Evolutionary conservation across 1,140 invertebrate species (phyloP), one percentile per base, ranked within the genome.

Genomic region (Micrasema longulum): DNA sequence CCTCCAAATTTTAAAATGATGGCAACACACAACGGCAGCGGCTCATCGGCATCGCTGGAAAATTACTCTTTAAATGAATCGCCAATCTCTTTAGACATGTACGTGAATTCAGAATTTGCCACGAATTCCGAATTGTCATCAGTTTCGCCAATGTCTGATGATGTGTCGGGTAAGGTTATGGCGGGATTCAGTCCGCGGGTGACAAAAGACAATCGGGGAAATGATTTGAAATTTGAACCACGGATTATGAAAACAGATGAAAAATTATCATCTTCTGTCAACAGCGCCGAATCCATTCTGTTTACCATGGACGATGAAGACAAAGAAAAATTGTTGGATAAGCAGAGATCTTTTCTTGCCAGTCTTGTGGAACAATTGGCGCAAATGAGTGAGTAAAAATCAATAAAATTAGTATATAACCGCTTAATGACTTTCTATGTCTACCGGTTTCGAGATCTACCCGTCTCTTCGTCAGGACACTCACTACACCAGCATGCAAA

Each of bases 291-390:
- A 6, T 68, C 76, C 48, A 38, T 77, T 7, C 26, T 65, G 67
- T 65, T 20, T 68, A n/a, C 47, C 2, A 38, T 68, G 43, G 62
- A 73, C 35, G 72, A 76, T 11, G 50, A 67, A 1, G 35, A 41
- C 12, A 75, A 60, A 18, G 53, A 76, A 26, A 75, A 79, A 71
- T 73, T 79, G 22, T 71, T 78, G 26, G 80, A 83, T 48, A 79
- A 80, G 53, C 82, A 82, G 64, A 80, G 76, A 10, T 78, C 80
- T 3, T 85, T 83, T 55, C 80, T 85, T 80, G 81, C 80, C 52
- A 80, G 82, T 6, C 74, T 85, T 1, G 74, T 84, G 7, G 80
- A 85, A 66, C 83, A 85, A 52, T 82, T 83, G 80, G 79, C 83
- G 64, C 38, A 80, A 5, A 79, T 83, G 66, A 78, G 84, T 85